Percentiles rank a stretch among this genome's conserved stretches.
These are phyloP conservation scores for Epinotia nisella DNA, from an alignment of 2,888 invertebrate species.

Conservation along the genomic window DNA sequence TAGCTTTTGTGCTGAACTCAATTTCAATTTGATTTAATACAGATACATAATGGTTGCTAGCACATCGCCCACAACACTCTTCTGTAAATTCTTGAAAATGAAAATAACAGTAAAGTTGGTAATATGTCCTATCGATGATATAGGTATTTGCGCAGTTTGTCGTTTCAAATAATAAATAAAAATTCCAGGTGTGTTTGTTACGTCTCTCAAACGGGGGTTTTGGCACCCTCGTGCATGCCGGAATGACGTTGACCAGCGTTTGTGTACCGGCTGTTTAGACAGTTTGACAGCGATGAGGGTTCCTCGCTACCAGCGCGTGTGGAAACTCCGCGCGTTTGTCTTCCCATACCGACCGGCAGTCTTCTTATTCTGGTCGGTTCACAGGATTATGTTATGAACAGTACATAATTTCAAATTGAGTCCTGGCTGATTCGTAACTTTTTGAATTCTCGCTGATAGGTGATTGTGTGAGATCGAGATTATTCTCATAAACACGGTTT, in stretches of 20 bases:
- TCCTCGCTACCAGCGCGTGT: background rate
- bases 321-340: background rate
- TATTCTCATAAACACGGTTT: too few relatives aligned
- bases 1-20: too few relatives aligned
- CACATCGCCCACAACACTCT: too few relatives aligned
- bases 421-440: background rate
- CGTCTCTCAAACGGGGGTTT: background rate
- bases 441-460: background rate
- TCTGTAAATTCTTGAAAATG: too few relatives aligned
- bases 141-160: too few relatives aligned
- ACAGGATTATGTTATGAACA: slow-evolving; percentile 2
- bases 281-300: slow-evolving; percentile 6
- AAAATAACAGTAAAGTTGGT: too few relatives aligned
- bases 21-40: too few relatives aligned
- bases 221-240: background rate
- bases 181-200: too few relatives aligned
- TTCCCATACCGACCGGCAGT: background rate
- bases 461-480: too few relatives aligned
- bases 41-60: too few relatives aligned
- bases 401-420: background rate
- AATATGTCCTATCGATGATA: too few relatives aligned
- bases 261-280: background rate
- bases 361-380: background rate
- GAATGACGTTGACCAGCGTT: background rate
- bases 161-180: too few relatives aligned